Evolutionary conservation across 92 coral and sea anemone species (phyloP).

Genomic region (Scolanthus callimorphus): DNA sequence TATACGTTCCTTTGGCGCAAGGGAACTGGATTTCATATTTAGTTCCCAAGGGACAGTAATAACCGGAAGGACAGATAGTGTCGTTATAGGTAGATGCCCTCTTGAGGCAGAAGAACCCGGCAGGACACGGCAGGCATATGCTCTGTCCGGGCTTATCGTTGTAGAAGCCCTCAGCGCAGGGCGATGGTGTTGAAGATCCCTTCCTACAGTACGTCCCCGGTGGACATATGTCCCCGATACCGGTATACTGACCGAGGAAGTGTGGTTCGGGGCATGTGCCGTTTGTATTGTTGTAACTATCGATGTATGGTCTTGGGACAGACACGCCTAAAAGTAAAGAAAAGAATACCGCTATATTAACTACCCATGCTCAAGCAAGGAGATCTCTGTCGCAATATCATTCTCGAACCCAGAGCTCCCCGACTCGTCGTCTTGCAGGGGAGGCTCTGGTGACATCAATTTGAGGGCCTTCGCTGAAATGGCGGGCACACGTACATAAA

Average conservation of each 20-base stretch:
- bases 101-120: constrained; percentile 77
- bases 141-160: constrained; percentile 73
- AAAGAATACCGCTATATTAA: too few species aligned
- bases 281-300: constrained; percentile 79
- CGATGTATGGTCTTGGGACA: constrained; percentile 74
- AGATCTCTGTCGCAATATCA: too few species aligned
- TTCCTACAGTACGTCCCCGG: constrained; percentile 79
- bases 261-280: constrained; percentile 77
- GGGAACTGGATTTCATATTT: constrained; percentile 55
- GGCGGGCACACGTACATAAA: too few species aligned
- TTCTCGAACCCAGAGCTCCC: too few species aligned
- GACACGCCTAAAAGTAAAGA: constrained; percentile 70
- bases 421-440: too few species aligned
- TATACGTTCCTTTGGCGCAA: constrained; percentile 83
- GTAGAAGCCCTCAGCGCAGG: constrained; percentile 75
- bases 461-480: too few species aligned
- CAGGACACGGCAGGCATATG: constrained; percentile 69
- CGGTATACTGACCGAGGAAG: constrained; percentile 92
- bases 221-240: constrained; percentile 96
- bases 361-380: too few species aligned
- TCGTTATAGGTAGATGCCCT: constrained; percentile 47
- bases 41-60: constrained; percentile 83
- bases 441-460: too few species aligned
- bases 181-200: constrained; percentile 54
- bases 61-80: constrained; percentile 78